These are phyloP conservation scores for Catharus minimus DNA, from an alignment of 2,113 vertebrate genomes.

Conservation along the genomic window DNA sequence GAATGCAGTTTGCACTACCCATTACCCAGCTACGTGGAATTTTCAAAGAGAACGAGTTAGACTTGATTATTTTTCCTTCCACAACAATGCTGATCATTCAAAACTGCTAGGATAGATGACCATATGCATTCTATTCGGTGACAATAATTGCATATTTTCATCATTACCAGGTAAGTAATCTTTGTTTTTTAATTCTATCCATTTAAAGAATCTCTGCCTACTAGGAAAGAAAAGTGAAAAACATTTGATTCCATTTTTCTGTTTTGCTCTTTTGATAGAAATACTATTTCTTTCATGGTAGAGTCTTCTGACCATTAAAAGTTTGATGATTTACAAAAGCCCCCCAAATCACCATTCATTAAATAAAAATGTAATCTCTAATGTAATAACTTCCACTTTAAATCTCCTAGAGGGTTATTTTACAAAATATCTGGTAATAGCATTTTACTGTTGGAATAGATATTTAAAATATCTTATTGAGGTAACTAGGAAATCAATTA, in stretches of 20 bases:
- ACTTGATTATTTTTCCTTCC: not conserved
- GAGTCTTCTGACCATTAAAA: rapidly evolving
- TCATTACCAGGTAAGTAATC: not conserved
- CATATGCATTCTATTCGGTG: not conserved
- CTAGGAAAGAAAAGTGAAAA: not conserved
- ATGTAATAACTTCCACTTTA: not conserved
- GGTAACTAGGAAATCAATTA: not conserved
- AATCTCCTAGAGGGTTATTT: not conserved
- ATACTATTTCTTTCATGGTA: not conserved
- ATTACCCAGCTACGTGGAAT: not conserved
- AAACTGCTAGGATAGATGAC: not conserved
- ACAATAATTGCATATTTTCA: not conserved
- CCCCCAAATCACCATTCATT: not conserved
- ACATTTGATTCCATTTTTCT: not conserved
- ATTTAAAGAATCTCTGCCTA: not conserved
- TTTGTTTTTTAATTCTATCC: not conserved
- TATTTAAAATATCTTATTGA: not conserved
- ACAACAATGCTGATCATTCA: not conserved
- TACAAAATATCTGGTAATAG: not conserved
- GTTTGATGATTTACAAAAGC: not conserved
- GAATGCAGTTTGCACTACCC: conserved; percentile 14
- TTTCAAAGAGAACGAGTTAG: not conserved
- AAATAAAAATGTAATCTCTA: not conserved
- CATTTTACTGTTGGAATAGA: not conserved
- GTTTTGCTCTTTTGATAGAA: not conserved